phyloP scores from a whole-genome alignment of 2,113 vertebrate species.

The Ptilonorhynchus violaceus region DNA sequence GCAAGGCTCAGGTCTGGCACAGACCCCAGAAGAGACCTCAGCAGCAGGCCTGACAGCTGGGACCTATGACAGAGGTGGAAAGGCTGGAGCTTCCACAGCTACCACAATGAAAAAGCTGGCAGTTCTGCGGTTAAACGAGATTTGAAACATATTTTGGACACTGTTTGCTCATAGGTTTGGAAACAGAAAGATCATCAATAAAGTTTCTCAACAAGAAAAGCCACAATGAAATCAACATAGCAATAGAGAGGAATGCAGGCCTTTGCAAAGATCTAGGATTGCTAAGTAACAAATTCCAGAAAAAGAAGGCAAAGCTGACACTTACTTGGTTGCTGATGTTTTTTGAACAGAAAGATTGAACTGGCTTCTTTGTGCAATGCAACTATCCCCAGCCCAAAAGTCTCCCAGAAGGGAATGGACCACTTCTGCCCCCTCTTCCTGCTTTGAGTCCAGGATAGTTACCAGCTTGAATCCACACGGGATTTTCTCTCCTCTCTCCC shows the following conservation, averaged over 20 bases:
- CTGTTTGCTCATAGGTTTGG: not conserved
- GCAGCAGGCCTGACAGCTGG: not conserved
- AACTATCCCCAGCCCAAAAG: not conserved
- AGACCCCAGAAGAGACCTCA: not conserved
- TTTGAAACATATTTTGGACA: constrained; percentile 1
- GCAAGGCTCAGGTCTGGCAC: not conserved
- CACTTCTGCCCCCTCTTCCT: not conserved
- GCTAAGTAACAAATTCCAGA: not conserved
- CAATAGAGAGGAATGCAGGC: not conserved
- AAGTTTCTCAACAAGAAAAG: constrained; percentile 8
- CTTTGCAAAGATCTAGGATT: not conserved
- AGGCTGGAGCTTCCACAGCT: not conserved
- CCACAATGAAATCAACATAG: not conserved
- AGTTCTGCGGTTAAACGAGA: not conserved
- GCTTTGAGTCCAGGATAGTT: not conserved
- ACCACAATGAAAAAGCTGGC: not conserved
- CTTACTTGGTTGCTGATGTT: not conserved
- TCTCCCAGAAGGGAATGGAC: not conserved
- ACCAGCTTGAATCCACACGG: not conserved
- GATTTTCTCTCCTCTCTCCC: not conserved
- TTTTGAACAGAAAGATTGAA: not conserved
- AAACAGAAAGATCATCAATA: not conserved
- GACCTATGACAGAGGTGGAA: not conserved
- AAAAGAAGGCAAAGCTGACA: not conserved
- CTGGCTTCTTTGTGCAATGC: not conserved